Evolutionary conservation across 2,113 vertebrate species (phyloP).

Genomic region (Cacatua alba): DNA sequence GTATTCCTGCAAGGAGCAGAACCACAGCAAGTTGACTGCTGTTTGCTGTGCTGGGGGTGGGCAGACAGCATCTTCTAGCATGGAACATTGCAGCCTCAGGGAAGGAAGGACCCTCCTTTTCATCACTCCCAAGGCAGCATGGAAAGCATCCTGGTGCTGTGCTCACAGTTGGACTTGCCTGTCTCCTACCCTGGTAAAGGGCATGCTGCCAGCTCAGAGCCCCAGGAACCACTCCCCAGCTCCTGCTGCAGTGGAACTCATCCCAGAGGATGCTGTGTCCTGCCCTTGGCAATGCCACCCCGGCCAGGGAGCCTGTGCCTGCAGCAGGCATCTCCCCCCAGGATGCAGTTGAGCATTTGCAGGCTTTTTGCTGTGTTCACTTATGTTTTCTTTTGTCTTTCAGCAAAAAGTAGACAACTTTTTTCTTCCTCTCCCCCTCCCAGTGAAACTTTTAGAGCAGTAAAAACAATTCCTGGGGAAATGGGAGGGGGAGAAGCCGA

Average conservation of each 20-base stretch:
- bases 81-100: accelerated
- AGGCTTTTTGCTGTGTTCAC: neutral
- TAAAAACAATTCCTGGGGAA: neutral
- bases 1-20: neutral
- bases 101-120: no score
- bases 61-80: neutral
- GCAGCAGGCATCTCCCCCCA: accelerated
- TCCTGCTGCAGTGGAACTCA: neutral
- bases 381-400: neutral
- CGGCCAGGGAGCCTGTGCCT: accelerated
- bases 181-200: accelerated
- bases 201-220: accelerated
- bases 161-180: neutral
- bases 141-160: no score
- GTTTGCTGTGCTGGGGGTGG: no score
- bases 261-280: accelerated
- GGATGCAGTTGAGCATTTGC: neutral
- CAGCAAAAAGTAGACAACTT: neutral
- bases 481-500: neutral
- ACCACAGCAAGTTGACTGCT: no score
- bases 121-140: no score
- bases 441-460: neutral
- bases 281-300: neutral
- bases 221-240: neutral
- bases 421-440: neutral